Evolutionary conservation across 1,140 invertebrate species (phyloP), one percentile per base, ranked within the genome.

Genomic region (Tetramorium simillimum): DNA sequence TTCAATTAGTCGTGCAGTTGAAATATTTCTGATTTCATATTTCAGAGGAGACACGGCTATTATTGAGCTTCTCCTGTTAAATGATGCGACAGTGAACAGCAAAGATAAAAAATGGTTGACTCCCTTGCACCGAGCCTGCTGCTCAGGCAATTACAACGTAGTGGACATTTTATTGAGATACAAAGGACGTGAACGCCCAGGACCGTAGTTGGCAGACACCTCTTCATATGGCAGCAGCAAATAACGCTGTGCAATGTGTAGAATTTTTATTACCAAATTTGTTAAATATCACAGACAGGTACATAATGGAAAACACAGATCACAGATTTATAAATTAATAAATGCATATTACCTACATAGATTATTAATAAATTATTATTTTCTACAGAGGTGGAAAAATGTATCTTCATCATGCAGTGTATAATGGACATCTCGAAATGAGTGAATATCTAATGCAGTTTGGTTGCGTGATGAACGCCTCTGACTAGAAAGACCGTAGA

Each of bases 101-200:
- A 97, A 97, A 93, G 97, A 97, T 91, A 96, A 95, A 81, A 95
- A 96, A 91, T 97, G 96, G 96, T 90, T 97, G 28, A 97, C 97
- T 3, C 97, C 97, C 0, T 93, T 97, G 53, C 97, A 97, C 91
- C 92, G 96, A 87, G 96, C 96, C 14, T 97, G 97, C 93, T 96
- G 95, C 87, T 95, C 92, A 43, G 92, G 89, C 46, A 92, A 92
- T 82, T 88, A 96, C 94, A 95, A 96, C 12, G 95, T 95, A 28
- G 96, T 97, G 0, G 94, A 96, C 62, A 91, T 96, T 21, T 92
- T 97, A 12, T 88, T 97, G 18, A 93, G 95, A 49, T 94, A 96
- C 85, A 94, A 96, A 73, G 16, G 96, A 97, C 90, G 95, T 96
- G 0, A 96, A 96, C 92, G 96, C 96, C 3, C 92, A 96, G 40